phyloP scores from a whole-genome alignment of 2,113 vertebrate genomes.

The Coracopsis vasa region DNA sequence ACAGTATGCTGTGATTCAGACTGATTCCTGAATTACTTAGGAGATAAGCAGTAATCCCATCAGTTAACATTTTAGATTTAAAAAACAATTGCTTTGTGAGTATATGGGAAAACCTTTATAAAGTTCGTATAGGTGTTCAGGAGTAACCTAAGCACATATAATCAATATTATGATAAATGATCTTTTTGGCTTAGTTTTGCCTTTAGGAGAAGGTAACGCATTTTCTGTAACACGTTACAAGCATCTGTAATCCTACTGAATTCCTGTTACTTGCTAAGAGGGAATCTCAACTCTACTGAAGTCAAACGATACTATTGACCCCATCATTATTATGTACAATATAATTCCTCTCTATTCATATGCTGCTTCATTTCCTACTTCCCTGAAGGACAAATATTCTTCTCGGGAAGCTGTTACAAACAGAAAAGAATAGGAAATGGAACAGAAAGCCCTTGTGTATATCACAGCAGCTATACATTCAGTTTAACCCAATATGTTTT shows the following conservation, averaged over 20 bases:
- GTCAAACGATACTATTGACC: background rate
- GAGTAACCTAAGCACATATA: background rate
- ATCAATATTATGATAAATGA: background rate
- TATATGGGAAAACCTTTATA: background rate
- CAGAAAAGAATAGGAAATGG: background rate
- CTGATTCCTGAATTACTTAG: background rate
- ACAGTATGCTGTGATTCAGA: background rate
- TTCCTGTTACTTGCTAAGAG: background rate
- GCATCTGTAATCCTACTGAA: background rate
- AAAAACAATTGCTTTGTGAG: background rate
- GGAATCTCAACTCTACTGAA: background rate
- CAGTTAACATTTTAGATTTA: background rate
- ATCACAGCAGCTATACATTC: background rate
- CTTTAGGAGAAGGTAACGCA: background rate
- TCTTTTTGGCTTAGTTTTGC: background rate
- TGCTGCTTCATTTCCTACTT: conserved; percentile 10
- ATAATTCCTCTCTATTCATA: background rate
- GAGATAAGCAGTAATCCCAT: background rate
- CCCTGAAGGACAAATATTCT: background rate
- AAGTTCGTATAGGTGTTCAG: background rate
- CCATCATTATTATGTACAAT: background rate
- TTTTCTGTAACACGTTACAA: background rate
- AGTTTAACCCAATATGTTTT: background rate
- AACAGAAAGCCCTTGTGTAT: background rate
- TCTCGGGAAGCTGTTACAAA: background rate